These are phyloP conservation scores for Lagorchestes hirsutus DNA, from an alignment of 2,797 vertebrate genomes.

Conservation along the genomic window DNA sequence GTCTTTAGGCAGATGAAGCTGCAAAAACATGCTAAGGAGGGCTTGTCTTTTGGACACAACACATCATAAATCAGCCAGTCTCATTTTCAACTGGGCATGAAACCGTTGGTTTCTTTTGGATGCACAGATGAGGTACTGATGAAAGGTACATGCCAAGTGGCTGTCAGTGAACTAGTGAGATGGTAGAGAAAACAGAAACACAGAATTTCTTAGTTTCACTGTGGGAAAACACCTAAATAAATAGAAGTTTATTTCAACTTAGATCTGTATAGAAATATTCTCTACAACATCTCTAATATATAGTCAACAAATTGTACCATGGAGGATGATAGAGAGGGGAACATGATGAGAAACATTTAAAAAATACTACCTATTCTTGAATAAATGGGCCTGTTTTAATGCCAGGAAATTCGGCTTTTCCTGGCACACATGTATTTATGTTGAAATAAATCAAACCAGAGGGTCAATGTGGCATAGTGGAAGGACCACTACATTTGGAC, in stretches of 20 bases:
- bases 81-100: neutral
- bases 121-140: neutral
- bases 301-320: neutral
- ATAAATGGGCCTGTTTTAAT: neutral
- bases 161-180: neutral
- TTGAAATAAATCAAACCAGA: neutral
- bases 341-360: neutral
- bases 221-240: neutral
- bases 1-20: slow-evolving; percentile 31
- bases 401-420: neutral
- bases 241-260: neutral
- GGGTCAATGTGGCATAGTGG: neutral
- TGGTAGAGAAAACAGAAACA: neutral
- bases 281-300: neutral
- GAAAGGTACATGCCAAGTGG: neutral
- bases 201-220: neutral
- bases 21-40: neutral
- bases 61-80: neutral
- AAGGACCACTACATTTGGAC: neutral
- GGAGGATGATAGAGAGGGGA: neutral
- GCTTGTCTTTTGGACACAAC: slow-evolving; percentile 1
- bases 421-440: neutral
- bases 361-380: neutral
- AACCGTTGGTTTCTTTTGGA: neutral
- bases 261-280: neutral